Percentiles rank a stretch among this genome's conserved stretches.
phyloP scores from a whole-genome alignment of 2,888 invertebrate species.

The Campoletis raptor region DNA sequence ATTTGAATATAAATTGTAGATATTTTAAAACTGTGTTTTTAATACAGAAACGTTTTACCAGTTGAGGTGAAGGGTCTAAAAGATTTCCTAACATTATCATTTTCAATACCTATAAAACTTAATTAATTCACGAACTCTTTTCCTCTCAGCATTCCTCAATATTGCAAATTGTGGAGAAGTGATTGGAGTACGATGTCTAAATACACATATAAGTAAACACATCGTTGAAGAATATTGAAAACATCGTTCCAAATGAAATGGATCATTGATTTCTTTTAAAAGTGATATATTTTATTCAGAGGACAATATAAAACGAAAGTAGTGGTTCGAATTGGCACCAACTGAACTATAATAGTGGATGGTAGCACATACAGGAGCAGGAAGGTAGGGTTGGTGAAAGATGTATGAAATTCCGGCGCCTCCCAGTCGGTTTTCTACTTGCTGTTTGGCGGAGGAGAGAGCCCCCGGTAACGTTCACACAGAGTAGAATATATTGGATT shows the following conservation, averaged over 20 bases:
- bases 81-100: no score
- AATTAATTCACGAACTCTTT: not conserved
- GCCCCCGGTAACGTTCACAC: constrained; percentile 41
- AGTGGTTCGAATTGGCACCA: constrained; percentile 20
- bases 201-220: not conserved
- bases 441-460: constrained; percentile 70
- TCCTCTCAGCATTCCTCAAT: not conserved
- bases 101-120: no score
- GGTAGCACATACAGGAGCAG: constrained; percentile 7
- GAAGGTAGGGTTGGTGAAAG: constrained; percentile 72
- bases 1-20: not conserved
- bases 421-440: constrained; percentile 82
- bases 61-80: not conserved
- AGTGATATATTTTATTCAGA: not conserved
- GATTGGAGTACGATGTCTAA: not conserved
- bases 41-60: not conserved
- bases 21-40: not conserved
- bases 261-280: not conserved
- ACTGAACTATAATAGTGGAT: not conserved
- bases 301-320: not conserved
- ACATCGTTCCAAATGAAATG: not conserved
- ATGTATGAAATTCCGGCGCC: constrained; percentile 84
- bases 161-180: not conserved
- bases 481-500: constrained; percentile 84
- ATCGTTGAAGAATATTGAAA: not conserved